Evolutionary conservation across 2,113 vertebrate genomes (phyloP).

Genomic region (Dasypus novemcinctus): DNA sequence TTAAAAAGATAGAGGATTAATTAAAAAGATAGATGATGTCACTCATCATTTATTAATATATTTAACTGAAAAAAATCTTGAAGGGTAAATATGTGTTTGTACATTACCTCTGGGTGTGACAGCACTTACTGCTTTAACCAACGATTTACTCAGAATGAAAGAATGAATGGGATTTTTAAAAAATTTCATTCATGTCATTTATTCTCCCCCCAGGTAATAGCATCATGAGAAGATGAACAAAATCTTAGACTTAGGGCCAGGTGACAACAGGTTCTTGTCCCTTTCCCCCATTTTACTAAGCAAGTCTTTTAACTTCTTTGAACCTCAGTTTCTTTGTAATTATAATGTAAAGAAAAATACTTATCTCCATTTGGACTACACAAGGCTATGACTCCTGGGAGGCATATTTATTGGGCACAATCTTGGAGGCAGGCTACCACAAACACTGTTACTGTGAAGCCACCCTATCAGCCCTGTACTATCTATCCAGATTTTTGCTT

Average conservation of each 20-base stretch:
- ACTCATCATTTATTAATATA: constrained; percentile 35
- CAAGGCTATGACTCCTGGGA: not conserved
- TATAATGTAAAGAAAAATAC: not conserved
- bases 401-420: not conserved
- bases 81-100: constrained; percentile 26
- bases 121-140: not conserved
- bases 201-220: not conserved
- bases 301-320: not conserved
- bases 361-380: not conserved
- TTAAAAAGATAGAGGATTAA: constrained; percentile 48
- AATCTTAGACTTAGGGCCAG: not conserved
- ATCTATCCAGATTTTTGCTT: not conserved
- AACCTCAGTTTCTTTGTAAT: not conserved
- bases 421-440: not conserved
- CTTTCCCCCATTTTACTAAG: not conserved
- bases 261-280: not conserved
- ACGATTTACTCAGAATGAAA: not conserved
- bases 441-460: not conserved
- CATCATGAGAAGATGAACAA: not conserved
- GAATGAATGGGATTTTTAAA: not conserved
- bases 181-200: constrained; percentile 4
- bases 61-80: constrained; percentile 49
- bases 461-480: not conserved
- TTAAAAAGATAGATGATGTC: constrained; percentile 33
- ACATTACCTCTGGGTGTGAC: not conserved